Conservation (phyloP, 2,888 invertebrate genomes). For the Coecobrya sp. region DNA sequence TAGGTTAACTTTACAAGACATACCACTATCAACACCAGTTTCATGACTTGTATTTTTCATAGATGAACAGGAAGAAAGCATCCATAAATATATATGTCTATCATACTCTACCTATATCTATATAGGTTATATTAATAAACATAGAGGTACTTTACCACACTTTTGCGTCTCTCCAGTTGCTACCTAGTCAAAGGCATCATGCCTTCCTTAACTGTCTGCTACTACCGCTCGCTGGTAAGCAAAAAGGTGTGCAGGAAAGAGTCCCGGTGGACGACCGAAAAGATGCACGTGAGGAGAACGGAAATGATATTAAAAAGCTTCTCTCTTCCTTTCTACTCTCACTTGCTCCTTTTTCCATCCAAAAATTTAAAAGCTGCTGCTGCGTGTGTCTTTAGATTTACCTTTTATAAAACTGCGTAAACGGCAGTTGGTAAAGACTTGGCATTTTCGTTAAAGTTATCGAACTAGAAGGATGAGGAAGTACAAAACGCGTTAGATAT, state of each 20-base stretch:
- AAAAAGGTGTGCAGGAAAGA: constrained; percentile 73
- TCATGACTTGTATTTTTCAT: constrained; percentile 51
- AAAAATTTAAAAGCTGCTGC: constrained; percentile 54
- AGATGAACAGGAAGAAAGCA: constrained; percentile 49
- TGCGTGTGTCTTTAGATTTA: constrained; percentile 22
- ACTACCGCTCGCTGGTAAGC: not conserved
- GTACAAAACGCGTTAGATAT: not conserved
- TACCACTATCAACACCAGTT: not conserved
- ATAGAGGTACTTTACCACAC: constrained; percentile 23
- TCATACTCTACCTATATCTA: not conserved
- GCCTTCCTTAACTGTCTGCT: not conserved
- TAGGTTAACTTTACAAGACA: constrained; percentile 36
- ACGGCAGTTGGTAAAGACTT: constrained; percentile 1
- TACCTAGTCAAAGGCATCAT: constrained; percentile 42
- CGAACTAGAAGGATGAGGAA: constrained; percentile 7
- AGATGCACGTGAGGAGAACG: constrained; percentile 83
- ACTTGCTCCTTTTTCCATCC: constrained; percentile 10
- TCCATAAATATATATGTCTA: constrained; percentile 24
- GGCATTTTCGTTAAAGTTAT: constrained; percentile 35
- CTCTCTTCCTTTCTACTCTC: not conserved
- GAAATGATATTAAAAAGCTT: constrained; percentile 82
- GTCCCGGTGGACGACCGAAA: constrained; percentile 73
- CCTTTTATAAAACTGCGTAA: not conserved
- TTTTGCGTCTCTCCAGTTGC: constrained; percentile 26
- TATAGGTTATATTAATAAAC: constrained; percentile 29